phyloP scores from a whole-genome alignment of 1,140 invertebrate species.

The Riptortus pedestris region DNA sequence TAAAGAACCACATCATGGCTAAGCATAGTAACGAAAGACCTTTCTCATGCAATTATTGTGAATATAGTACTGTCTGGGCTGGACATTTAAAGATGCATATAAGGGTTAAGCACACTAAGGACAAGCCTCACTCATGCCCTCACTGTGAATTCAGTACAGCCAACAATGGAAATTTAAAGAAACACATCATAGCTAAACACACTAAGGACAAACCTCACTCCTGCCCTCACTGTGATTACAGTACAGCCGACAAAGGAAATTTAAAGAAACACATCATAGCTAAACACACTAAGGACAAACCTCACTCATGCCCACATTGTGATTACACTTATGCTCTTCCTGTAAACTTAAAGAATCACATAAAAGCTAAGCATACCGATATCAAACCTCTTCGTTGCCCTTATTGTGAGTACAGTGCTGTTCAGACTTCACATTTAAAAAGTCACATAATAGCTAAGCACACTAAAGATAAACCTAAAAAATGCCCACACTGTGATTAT shows the following conservation, averaged over 20 bases:
- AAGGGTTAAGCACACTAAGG: neutral
- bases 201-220: neutral
- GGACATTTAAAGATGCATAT: neutral
- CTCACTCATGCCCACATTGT: conserved; percentile 5
- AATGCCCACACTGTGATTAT: neutral
- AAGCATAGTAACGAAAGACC: neutral
- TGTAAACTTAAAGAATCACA: neutral
- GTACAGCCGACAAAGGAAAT: neutral
- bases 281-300: conserved; percentile 6
- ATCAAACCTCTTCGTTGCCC: neutral
- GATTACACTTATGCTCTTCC: neutral
- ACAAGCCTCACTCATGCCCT: neutral
- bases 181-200: no score
- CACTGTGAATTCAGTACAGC: neutral
- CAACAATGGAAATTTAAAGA: neutral
- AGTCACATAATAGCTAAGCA: conserved; percentile 2
- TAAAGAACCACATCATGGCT: neutral
- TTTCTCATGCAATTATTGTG: neutral
- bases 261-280: neutral
- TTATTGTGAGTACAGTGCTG: conserved; percentile 1
- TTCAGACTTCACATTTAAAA: neutral
- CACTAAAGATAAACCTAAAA: conserved; percentile 2
- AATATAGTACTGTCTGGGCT: neutral
- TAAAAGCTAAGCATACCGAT: neutral
- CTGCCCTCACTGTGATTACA: neutral